phyloP scores from a whole-genome alignment of 2,113 vertebrate genomes.

The Menidia beryllina region DNA sequence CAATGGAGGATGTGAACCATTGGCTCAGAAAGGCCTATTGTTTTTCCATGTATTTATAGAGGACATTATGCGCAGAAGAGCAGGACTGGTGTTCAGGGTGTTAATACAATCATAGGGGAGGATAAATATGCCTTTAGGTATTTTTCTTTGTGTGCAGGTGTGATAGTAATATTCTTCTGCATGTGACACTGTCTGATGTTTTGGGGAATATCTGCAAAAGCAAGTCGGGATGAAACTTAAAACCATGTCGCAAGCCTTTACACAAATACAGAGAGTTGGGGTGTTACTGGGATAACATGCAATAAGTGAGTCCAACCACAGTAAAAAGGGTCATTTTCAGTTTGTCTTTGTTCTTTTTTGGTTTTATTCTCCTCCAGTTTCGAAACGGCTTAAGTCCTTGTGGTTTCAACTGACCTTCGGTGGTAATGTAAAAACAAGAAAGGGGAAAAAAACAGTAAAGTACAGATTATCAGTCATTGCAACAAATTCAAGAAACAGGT shows the following conservation, averaged over 20 bases:
- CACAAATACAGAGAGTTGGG: constrained; percentile 43
- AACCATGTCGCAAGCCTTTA: constrained; percentile 58
- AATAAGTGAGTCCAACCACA: constrained; percentile 58
- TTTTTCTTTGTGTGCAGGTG: constrained; percentile 57
- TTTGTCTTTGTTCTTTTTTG: constrained; percentile 21
- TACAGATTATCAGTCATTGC: constrained; percentile 39
- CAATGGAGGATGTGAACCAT: constrained; percentile 50
- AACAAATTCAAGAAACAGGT: constrained; percentile 60
- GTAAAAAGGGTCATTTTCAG: constrained; percentile 47
- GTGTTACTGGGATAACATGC: constrained; percentile 59
- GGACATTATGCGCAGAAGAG: constrained; percentile 63
- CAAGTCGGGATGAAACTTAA: constrained; percentile 40
- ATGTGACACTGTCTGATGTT: constrained; percentile 59
- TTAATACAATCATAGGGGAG: constrained; percentile 66
- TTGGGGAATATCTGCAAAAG: constrained; percentile 54
- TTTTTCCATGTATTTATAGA: constrained; percentile 72
- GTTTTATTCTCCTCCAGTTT: constrained; percentile 22
- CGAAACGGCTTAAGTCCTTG: constrained; percentile 19
- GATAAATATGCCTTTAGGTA: constrained; percentile 69
- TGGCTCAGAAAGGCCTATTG: constrained; percentile 33
- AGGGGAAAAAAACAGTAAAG: neutral
- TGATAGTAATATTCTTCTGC: constrained; percentile 62
- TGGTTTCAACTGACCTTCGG: constrained; percentile 49
- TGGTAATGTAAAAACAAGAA: neutral
- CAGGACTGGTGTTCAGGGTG: constrained; percentile 61